These are phyloP conservation scores for Blastobasis adustella DNA, from an alignment of 2,888 invertebrate genomes.

Conservation along the genomic window DNA sequence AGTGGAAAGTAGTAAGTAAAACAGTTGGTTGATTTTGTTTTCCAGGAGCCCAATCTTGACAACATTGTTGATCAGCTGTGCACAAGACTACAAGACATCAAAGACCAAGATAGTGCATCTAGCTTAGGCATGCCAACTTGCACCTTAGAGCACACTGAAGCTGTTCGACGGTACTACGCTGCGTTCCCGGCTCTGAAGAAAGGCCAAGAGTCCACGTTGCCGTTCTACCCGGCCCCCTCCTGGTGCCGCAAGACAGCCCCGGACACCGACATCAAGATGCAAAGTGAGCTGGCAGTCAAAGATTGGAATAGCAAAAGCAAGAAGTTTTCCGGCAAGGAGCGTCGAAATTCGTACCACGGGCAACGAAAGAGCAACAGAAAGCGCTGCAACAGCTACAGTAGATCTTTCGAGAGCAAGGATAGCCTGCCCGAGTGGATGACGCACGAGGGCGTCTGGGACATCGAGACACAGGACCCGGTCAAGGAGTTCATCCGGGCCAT, in stretches of 20 bases:
- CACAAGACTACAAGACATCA: slow-evolving; percentile 83
- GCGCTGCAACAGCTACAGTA: slow-evolving; percentile 56
- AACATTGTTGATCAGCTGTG: slow-evolving; percentile 89
- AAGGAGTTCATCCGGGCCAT: slow-evolving; percentile 65
- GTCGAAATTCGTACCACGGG: slow-evolving; percentile 59
- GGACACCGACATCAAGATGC: slow-evolving; percentile 53
- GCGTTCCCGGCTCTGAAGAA: slow-evolving; percentile 83
- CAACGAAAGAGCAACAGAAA: slow-evolving; percentile 52
- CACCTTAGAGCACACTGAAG: slow-evolving; percentile 75
- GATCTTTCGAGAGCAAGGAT: slow-evolving; percentile 61
- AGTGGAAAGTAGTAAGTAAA: background rate
- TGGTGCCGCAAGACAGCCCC: slow-evolving; percentile 54
- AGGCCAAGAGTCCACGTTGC: slow-evolving; percentile 58
- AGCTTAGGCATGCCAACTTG: slow-evolving; percentile 70
- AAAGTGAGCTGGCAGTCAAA: slow-evolving; percentile 47
- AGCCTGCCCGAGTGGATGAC: slow-evolving; percentile 73
- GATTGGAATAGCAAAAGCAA: slow-evolving; percentile 57
- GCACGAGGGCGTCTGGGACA: slow-evolving; percentile 68
- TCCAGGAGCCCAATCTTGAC: slow-evolving; percentile 87
- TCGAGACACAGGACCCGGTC: slow-evolving; percentile 65
- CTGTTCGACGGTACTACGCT: slow-evolving; percentile 84
- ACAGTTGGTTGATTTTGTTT: slow-evolving; percentile 14
- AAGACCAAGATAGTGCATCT: slow-evolving; percentile 52
- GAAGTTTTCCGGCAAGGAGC: slow-evolving; percentile 51
- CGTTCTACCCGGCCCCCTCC: slow-evolving; percentile 62